Percentiles rank a stretch among this genome's conserved stretches.
Conservation (phyloP, 2,888 invertebrate genomes). For the Troilus luridus region DNA sequence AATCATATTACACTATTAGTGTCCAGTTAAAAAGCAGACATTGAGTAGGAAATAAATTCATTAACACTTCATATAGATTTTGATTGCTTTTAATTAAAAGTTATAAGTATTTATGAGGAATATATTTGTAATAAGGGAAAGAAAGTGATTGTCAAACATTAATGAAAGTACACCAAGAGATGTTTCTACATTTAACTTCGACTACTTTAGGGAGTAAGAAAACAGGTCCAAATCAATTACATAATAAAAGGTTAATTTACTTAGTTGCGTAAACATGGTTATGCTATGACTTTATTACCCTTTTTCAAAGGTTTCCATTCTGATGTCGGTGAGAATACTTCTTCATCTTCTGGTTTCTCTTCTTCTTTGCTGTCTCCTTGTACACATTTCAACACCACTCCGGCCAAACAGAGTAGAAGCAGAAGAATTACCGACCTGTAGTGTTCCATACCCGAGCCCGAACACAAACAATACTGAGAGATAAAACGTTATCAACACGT, state of each 20-base stretch:
- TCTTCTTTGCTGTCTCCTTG: constrained; percentile 51
- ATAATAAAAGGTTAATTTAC: neutral
- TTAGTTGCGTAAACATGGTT: neutral
- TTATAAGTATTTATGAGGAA: too few relatives aligned
- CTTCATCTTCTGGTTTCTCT: constrained; percentile 49
- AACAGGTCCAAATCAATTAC: too few relatives aligned
- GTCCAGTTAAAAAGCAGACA: too few relatives aligned
- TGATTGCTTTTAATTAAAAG: too few relatives aligned
- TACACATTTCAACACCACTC: constrained; percentile 43
- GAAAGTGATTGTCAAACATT: too few relatives aligned
- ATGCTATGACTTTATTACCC: constrained; percentile 53
- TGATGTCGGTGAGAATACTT: constrained; percentile 61
- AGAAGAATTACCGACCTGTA: constrained; percentile 50
- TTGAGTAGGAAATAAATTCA: too few relatives aligned
- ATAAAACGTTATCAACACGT: constrained; percentile 54
- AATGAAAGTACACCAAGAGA: neutral
- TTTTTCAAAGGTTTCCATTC: constrained; percentile 64
- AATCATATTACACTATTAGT: too few relatives aligned
- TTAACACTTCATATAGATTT: neutral
- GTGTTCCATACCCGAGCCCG: constrained; percentile 26
- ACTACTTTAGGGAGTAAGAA: too few relatives aligned
- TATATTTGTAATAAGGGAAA: too few relatives aligned
- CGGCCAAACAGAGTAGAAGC: constrained; percentile 35
- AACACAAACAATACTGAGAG: neutral
- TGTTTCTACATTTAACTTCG: neutral